Evolutionary conservation across 2,113 vertebrate species (phyloP), one percentile per base, ranked within the genome.

Genomic region (Castor canadensis): DNA sequence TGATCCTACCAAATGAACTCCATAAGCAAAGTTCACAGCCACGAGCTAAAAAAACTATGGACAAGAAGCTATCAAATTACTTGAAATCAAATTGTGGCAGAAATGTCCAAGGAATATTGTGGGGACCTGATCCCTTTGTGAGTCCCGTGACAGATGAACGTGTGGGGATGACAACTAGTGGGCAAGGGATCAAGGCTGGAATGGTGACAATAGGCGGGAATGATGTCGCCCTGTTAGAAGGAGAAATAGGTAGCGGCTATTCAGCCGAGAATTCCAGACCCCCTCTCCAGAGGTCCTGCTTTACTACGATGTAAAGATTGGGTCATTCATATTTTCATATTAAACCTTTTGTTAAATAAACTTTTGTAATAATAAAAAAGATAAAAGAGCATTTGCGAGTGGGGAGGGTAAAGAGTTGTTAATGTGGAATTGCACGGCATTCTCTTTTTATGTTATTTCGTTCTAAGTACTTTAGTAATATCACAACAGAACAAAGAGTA

Each of bases 171-270:
- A 10, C n/a, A 5, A 40, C 15, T 30, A 13, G 26, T 22, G 40
- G 15, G 32, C 30, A 30, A 45, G 20, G 47, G 38, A 62, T n/a
- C 30, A 60, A 10, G 45, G 7, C 6, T 22, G 13, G 85, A 45
- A 15, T 30, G 8, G 69, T 6, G 99, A 99, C 99, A 47, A 99
- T 99, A 97, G 97, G 99, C 97, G 99, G 99, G 92, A 99, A 99
- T 98, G 99, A 99, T 98, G 99, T 99, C 97, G 99, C 99, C 85
- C 99, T 99, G 99, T 97, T 99, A 95, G 99, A 99, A 97, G 97
- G 99, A 98, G 99, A 99, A n/a, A 96, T 99, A 91, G 92, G 56
- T 49, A 66, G 77, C 43, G 62, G 40, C 30, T 67, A 38, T 71
- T 93, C 17, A n/a, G 32, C 40, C 62, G 83, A 76, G 72, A 67